phyloP scores from a whole-genome alignment of 2,888 invertebrate genomes.

The Eupithecia dodoneata region DNA sequence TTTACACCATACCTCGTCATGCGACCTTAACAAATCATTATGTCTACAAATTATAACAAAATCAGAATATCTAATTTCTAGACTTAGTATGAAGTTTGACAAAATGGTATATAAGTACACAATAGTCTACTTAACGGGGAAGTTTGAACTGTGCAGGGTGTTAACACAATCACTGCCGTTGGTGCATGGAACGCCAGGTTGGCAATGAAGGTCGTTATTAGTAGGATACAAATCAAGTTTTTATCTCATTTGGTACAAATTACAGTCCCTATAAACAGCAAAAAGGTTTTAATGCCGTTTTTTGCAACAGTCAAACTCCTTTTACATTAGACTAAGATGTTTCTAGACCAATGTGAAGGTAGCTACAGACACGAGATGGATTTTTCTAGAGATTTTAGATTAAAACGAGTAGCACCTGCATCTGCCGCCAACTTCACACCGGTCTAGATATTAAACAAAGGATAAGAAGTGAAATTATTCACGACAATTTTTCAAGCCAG shows the following conservation, averaged over 20 bases:
- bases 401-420: background rate
- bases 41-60: conserved; percentile 20
- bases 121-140: background rate
- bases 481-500: background rate
- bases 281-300: background rate
- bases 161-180: background rate
- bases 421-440: conserved; percentile 1
- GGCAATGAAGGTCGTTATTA: background rate
- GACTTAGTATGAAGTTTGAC: conserved; percentile 7
- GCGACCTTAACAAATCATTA: conserved; percentile 36
- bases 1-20: conserved; percentile 53
- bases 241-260: background rate
- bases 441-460: background rate
- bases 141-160: background rate
- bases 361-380: background rate
- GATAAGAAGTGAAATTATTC: background rate
- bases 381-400: background rate
- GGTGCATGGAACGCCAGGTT: background rate
- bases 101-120: background rate
- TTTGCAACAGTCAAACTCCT: background rate
- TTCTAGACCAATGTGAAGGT: background rate
- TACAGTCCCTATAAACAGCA: background rate
- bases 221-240: background rate
- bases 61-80: conserved; percentile 11
- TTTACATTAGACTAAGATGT: background rate